These are phyloP conservation scores for Triplophysa tibetana DNA, from an alignment of 2,113 vertebrate genomes.

Conservation along the genomic window DNA sequence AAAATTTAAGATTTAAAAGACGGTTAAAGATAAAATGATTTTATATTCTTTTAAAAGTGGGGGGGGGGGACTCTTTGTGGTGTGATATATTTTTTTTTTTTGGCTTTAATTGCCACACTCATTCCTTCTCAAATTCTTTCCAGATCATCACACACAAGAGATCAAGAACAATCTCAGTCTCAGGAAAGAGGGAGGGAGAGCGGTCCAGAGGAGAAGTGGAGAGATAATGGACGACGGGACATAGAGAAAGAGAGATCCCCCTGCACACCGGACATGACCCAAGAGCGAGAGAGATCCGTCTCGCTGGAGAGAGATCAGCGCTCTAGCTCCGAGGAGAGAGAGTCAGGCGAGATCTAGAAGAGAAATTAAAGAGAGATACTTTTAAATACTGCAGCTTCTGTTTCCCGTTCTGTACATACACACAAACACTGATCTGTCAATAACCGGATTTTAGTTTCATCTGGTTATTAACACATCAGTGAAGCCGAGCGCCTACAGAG, in stretches of 20 bases:
- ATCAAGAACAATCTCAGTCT: conserved; percentile 63
- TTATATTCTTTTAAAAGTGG: too few relatives aligned
- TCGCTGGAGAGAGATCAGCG: conserved; percentile 71
- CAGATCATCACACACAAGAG: conserved; percentile 67
- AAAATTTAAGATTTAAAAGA: too few relatives aligned
- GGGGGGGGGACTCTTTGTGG: too few relatives aligned
- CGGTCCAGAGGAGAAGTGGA: conserved; percentile 53
- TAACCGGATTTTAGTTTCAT: conserved; percentile 11
- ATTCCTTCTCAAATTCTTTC: conserved; percentile 22
- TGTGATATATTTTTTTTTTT: too few relatives aligned
- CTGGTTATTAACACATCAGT: conserved; percentile 6
- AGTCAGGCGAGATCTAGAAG: conserved; percentile 75
- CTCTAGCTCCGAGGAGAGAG: conserved; percentile 77
- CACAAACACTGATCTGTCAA: conserved; percentile 26
- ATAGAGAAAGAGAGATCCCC: conserved; percentile 46
- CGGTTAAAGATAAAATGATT: too few relatives aligned
- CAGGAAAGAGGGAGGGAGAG: conserved; percentile 61
- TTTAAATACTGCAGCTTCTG: conserved; percentile 34
- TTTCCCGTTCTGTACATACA: conserved; percentile 1
- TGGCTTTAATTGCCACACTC: not conserved
- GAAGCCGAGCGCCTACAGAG: not conserved
- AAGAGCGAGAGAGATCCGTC: conserved; percentile 67
- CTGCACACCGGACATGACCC: not conserved
- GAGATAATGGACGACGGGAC: conserved; percentile 48
- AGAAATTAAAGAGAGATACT: conserved; percentile 29